Percentiles rank a stretch among this genome's conserved stretches.
These are phyloP conservation scores for Spatula versicolor DNA, from an alignment of 2,797 vertebrate genomes.

Conservation along the genomic window DNA sequence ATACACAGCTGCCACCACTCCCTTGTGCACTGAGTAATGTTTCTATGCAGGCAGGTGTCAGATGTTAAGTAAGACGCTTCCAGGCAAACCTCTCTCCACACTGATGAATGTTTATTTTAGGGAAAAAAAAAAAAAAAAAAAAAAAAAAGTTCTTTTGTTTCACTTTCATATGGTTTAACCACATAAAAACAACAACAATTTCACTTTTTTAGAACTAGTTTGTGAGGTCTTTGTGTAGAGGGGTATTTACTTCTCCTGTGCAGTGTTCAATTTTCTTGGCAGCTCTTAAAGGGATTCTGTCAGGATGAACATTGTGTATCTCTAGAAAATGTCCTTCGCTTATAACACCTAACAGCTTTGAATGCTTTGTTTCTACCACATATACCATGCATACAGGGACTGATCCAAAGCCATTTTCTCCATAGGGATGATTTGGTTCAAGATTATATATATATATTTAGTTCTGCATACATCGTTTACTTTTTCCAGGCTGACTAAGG, in stretches of 20 bases:
- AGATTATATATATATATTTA: neutral
- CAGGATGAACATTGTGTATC: neutral
- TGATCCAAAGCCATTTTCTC: neutral
- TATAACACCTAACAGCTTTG: neutral
- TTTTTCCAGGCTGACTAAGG: neutral
- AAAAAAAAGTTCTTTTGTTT: neutral
- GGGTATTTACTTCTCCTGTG: slow-evolving; percentile 4
- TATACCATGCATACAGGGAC: neutral
- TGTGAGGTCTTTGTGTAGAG: neutral
- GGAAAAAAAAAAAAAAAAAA: slow-evolving; percentile 1
- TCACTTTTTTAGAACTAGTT: neutral
- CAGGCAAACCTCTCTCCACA: neutral
- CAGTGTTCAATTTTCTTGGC: neutral
- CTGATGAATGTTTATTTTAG: neutral
- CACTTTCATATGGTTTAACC: neutral
- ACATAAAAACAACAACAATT: slow-evolving; percentile 17
- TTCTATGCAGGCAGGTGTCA: slow-evolving; percentile 3
- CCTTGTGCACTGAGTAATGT: neutral
- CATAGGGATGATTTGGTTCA: neutral
- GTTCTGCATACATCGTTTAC: neutral
- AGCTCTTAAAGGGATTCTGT: neutral
- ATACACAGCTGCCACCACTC: neutral
- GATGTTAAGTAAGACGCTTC: neutral
- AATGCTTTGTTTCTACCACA: neutral
- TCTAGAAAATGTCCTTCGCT: neutral